Evolutionary conservation across 2,888 invertebrate genomes (phyloP).

Genomic region (Iselma pallidipennis): DNA sequence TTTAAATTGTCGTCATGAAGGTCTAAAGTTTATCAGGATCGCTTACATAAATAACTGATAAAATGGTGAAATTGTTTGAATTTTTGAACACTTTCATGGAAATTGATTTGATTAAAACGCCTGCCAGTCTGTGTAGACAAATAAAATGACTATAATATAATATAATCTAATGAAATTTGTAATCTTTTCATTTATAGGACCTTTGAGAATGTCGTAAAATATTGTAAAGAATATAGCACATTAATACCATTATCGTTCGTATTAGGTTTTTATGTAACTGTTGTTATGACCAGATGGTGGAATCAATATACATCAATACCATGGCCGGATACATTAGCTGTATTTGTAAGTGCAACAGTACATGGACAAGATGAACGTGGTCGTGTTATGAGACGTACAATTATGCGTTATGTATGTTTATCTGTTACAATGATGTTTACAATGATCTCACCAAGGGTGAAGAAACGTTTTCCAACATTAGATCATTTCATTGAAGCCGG

Average conservation of each 20-base stretch:
- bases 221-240: constrained; percentile 84
- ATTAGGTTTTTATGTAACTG: constrained; percentile 90
- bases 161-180: background rate
- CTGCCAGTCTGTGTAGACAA: too few relatives aligned
- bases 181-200: constrained; percentile 60
- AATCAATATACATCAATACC: constrained; percentile 81
- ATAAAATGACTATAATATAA: constrained; percentile 1
- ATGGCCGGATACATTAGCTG: constrained; percentile 85
- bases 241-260: constrained; percentile 92
- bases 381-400: constrained; percentile 79
- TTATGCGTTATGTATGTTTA: constrained; percentile 82
- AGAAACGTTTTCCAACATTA: constrained; percentile 84
- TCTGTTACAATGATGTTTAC: constrained; percentile 86
- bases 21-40: too few relatives aligned
- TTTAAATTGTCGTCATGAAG: too few relatives aligned
- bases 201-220: constrained; percentile 81
- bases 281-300: constrained; percentile 95
- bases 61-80: too few relatives aligned
- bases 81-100: too few relatives aligned
- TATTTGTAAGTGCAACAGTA: constrained; percentile 82
- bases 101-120: too few relatives aligned
- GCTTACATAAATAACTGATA: too few relatives aligned
- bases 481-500: constrained; percentile 86
- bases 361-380: constrained; percentile 86
- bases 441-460: constrained; percentile 85